A percentile compares a stretch with the other conserved stretches of the same genome.
phyloP scores from a whole-genome alignment of 2,797 vertebrate species.

The Myotis daubentonii region DNA sequence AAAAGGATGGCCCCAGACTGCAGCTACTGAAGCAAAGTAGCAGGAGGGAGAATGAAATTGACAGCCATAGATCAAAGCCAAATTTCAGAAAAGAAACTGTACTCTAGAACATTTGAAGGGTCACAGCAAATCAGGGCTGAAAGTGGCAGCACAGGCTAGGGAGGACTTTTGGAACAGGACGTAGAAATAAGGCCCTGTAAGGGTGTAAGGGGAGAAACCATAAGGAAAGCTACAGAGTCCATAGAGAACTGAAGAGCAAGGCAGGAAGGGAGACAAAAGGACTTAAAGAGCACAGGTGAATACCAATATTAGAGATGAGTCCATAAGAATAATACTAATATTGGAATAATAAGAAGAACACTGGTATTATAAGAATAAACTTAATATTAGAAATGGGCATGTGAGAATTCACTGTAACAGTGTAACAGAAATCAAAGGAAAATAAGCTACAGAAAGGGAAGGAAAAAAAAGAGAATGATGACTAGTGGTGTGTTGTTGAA shows the following conservation, averaged over 20 bases:
- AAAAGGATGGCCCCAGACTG: not conserved
- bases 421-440: not conserved
- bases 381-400: not conserved
- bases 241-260: not conserved
- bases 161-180: not conserved
- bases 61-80: slow-evolving; percentile 30
- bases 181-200: not conserved
- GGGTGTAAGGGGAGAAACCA: not conserved
- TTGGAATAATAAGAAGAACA: not conserved
- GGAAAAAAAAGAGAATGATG: not conserved
- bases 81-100: not conserved
- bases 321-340: not conserved
- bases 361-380: not conserved
- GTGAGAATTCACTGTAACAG: not conserved
- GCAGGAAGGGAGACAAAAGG: not conserved
- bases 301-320: not conserved
- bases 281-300: not conserved
- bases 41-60: not conserved
- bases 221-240: not conserved
- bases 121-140: not conserved
- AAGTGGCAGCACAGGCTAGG: not conserved
- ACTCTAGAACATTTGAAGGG: not conserved
- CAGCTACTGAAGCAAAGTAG: slow-evolving; percentile 34
- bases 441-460: not conserved
- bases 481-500: not conserved